Conservation (phyloP, 2,888 invertebrate species). For the Plagiodera versicolora region DNA sequence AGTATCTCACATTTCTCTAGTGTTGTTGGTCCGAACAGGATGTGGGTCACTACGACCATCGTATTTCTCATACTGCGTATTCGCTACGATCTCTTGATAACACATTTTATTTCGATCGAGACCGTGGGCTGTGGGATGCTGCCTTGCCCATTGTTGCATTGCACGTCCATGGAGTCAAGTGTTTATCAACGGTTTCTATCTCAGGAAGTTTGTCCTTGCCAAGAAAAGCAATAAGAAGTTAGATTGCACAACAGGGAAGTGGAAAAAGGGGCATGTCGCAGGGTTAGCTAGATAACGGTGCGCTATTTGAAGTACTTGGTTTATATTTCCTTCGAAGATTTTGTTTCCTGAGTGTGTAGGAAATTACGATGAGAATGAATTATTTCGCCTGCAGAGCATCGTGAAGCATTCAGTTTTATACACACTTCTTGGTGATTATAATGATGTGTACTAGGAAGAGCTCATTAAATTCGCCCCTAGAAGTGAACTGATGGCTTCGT, state of each 20-base stretch:
- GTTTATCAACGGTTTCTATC: not conserved
- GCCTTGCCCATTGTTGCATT: conserved; percentile 23
- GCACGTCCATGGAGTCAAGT: conserved; percentile 10
- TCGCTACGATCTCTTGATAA: conserved; percentile 30
- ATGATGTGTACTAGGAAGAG: conserved; percentile 24
- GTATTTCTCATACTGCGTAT: conserved; percentile 30
- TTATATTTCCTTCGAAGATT: too few species aligned
- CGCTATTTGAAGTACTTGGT: too few species aligned
- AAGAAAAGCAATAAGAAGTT: not conserved
- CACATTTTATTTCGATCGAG: conserved; percentile 27
- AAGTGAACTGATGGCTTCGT: conserved; percentile 11
- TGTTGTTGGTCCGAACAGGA: conserved; percentile 11
- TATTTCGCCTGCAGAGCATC: conserved; percentile 23
- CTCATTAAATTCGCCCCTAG: conserved; percentile 21
- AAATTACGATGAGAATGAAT: conserved; percentile 25
- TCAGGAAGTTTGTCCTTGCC: not conserved
- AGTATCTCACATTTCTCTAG: not conserved
- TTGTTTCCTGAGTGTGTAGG: conserved; percentile 18
- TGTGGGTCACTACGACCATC: conserved; percentile 34
- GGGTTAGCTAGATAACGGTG: too few species aligned
- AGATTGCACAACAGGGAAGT: too few species aligned
- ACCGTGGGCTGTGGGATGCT: conserved; percentile 27
- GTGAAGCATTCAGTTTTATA: conserved; percentile 25
- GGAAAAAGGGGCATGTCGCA: too few species aligned
- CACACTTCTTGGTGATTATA: conserved; percentile 23